Percentiles rank a stretch among this genome's conserved stretches.
Conservation (phyloP, 2,113 vertebrate species). For the Albula glossodonta region DNA sequence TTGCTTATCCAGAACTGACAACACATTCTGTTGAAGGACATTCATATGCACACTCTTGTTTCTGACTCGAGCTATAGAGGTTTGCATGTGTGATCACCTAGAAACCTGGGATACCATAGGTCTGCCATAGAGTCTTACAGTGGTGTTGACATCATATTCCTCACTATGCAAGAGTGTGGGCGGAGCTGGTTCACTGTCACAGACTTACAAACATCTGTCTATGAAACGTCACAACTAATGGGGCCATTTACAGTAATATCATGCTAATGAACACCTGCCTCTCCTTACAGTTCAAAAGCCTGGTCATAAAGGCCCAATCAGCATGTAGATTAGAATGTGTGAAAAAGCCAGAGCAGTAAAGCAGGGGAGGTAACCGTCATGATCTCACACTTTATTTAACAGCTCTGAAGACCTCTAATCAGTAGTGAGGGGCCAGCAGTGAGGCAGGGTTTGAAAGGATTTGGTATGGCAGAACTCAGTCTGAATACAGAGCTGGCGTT, state of each 20-base stretch:
- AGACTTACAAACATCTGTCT: no score
- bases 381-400: not conserved
- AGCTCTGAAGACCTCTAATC: not conserved
- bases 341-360: not conserved
- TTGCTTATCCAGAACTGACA: no score
- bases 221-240: no score
- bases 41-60: no score
- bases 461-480: not conserved
- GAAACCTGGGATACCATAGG: no score
- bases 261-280: not conserved
- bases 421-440: not conserved
- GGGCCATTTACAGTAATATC: not conserved
- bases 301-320: not conserved
- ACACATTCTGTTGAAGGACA: no score
- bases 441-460: not conserved
- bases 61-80: no score
- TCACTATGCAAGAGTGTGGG: no score
- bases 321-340: not conserved
- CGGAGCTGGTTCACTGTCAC: no score
- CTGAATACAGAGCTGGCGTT: not conserved
- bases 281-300: not conserved
- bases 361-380: not conserved
- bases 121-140: no score
- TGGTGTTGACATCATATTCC: no score
- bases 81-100: no score